Base-by-base conservation (phyloP, 2,797 vertebrate genomes). In the Oceanodroma leucorhoa region DNA sequence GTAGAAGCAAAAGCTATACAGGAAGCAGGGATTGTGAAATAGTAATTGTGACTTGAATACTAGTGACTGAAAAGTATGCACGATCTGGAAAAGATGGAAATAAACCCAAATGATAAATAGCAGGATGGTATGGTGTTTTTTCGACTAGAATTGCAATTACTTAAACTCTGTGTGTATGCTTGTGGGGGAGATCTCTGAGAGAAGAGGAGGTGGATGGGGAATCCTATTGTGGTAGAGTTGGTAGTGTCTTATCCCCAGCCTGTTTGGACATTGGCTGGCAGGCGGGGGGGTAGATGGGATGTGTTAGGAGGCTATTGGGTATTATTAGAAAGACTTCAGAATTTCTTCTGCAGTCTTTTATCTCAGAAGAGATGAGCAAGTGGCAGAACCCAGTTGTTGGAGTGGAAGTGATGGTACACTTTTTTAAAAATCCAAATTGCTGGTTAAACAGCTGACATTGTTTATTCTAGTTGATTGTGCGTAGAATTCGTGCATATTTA, bases 261-360 rank as follows among this genome's bases (percentile, higher is more conserved):
- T 84, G 0, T 54, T 9, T 61, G 50, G 41, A 53, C 7, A 3
- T 54, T 46, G 1, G 3, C 20, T 77, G 15, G 2, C 6, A 3
- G 14, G 6, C 11, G 6, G 36, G 3, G 6, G 11, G 17, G 2
- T 17, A 23, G 16, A 4, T n/a, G 55, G 73, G 6, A n/a, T 78
- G 11, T 69, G 5, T 89, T 83, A 66, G 51, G 30, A 72, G 3
- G 14, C 24, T 71, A 8, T 8, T 84, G 14, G 4, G 2, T 69
- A 6, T 82, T 82, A 53, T 20, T 73, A 51, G 36, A 19, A 73
- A 79, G 24, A 55, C 6, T 50, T 57, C 16, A 17, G 30, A 46
- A 58, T 75, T 72, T 71, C 3, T 11, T 67, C 40, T 78, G 7
- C 5, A 26, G 36, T 67, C 22, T 72, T 80, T 53, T 54, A 5